Evolutionary conservation across 2,888 invertebrate species (phyloP).

Genomic region (Ochropleura plecta): DNA sequence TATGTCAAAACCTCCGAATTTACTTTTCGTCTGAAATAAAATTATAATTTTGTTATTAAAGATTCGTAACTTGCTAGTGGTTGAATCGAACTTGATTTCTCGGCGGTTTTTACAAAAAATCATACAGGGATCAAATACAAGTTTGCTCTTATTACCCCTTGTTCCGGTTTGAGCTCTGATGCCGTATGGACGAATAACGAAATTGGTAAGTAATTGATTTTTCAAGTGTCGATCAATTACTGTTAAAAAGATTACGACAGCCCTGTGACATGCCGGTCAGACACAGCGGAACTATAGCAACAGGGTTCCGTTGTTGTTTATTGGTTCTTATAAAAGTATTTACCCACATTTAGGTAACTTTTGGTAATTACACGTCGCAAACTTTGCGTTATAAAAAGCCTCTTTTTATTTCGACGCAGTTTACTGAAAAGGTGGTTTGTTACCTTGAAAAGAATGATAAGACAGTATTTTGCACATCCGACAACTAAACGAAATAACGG

Average conservation of each 20-base stretch:
- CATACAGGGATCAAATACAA: background rate
- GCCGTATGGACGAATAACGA: no score
- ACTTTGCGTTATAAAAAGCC: background rate
- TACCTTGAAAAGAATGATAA: background rate
- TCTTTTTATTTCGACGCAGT: background rate
- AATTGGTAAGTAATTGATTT: no score
- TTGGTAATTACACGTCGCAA: background rate
- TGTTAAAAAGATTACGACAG: background rate
- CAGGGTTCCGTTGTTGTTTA: no score
- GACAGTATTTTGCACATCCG: background rate
- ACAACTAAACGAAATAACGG: background rate
- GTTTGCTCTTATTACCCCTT: background rate
- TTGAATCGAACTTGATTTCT: background rate
- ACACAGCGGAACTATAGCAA: background rate
- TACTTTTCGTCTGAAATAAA: conserved; percentile 91
- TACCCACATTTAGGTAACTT: no score
- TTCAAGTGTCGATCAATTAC: background rate
- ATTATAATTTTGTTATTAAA: background rate
- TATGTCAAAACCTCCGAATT: conserved; percentile 97
- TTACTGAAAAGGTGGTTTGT: background rate
- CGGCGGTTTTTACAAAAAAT: no score
- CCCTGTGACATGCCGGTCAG: no score
- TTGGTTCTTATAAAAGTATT: no score
- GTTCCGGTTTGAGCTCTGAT: no score
- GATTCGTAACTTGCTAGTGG: background rate